These are phyloP conservation scores for Campoplex nolae DNA, from an alignment of 2,888 invertebrate genomes.

Conservation along the genomic window DNA sequence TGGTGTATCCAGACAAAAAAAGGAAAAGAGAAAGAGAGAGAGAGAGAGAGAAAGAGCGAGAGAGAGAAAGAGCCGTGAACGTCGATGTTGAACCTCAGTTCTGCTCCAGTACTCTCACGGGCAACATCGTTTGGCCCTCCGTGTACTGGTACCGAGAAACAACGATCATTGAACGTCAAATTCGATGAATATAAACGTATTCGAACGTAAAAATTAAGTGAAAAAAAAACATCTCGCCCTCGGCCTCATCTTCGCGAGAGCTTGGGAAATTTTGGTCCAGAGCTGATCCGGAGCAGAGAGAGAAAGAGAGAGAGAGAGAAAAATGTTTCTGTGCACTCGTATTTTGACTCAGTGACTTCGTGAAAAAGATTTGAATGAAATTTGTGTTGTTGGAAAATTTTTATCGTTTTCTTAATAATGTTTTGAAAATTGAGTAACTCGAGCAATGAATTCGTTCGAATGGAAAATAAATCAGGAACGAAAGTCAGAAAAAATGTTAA, in stretches of 20 bases:
- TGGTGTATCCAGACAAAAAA: constrained; percentile 8
- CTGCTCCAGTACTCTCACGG: constrained; percentile 79
- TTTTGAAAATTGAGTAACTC: no score
- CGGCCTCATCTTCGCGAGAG: no score
- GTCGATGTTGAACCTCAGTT: constrained; percentile 78
- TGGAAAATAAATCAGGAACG: no score
- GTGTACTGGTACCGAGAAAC: background rate
- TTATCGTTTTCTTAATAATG: background rate
- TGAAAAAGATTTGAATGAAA: background rate
- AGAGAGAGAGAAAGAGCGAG: constrained; percentile 28
- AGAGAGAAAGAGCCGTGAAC: constrained; percentile 48
- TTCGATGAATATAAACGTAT: background rate
- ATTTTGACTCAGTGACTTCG: background rate
- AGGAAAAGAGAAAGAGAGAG: constrained; percentile 13
- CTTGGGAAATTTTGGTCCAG: background rate
- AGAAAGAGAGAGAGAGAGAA: background rate
- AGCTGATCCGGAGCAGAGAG: background rate
- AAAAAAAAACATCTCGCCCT: background rate
- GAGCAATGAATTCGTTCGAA: no score
- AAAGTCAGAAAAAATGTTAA: background rate
- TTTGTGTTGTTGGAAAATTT: background rate
- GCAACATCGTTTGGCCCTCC: constrained; percentile 75
- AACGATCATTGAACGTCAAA: constrained; percentile 34
- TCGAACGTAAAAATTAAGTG: background rate
- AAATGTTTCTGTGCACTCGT: background rate